Evolutionary conservation across 1,140 invertebrate genomes (phyloP), one percentile per base, ranked within the genome.

Genomic region (Cydia fagiglandana): DNA sequence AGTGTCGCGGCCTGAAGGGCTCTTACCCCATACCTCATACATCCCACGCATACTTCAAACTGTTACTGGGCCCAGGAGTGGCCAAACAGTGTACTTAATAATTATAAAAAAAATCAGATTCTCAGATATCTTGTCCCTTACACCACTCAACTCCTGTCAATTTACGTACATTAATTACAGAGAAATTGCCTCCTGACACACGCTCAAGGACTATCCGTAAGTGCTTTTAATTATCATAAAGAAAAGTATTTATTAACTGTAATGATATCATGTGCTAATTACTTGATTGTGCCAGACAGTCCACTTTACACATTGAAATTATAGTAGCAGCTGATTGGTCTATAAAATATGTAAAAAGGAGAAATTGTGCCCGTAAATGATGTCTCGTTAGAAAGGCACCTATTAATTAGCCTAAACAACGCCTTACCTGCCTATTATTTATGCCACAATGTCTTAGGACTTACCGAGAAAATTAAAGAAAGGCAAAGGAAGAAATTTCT

Each of bases 211-310:
- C 56, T 20, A 7, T 61, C 56, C 56, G 24, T 61, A 61, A 20
- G 56, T 20, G 17, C 56, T 61, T 24, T 61, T 61, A 61, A 20
- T 61, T 61, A 61, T 50, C 47, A 9, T 2, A 61, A 24, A 61
- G 56, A 61, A 61, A 61, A n/a, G 17, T 24, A 61, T 61, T 61
- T 24, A 61, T 61, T 61, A 24, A 61, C 56, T 61, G 20, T 61
- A 61, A 61, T 61, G 4, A 12, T 61, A 61, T 61, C 56, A 24
- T 20, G 56, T 61, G 17, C 24, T 61, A 61, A 61, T 61, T 20
- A 61, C 20, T 61, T 61, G 20, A 61, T 61, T 61, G 56, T 24
- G 20, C 9, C 2, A 12, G 15, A 17, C 56, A 61, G 56, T 24
- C 20, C 20, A 61, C 10, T 61, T 61, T 24, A 24, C 17, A 61